Base-by-base conservation (phyloP, 2,888 invertebrate genomes). In the Sinodicranocentrus sp. region DNA sequence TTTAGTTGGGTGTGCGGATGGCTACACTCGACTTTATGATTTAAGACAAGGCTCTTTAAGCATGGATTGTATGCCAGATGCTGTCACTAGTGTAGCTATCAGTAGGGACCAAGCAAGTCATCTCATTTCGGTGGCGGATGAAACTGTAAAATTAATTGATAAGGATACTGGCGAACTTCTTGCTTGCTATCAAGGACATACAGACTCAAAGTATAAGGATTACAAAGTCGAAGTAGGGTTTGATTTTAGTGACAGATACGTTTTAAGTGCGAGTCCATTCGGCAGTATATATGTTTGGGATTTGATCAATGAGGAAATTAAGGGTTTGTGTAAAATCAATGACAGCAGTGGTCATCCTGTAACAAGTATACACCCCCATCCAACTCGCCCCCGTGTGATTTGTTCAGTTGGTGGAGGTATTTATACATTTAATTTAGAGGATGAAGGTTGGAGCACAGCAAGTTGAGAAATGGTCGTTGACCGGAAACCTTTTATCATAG, bases 51-150 rank as follows among this genome's bases (percentile, higher is more conserved):
- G 98, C 0, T 93, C 94, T 90, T 92, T 98, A 90, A 92, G 93
- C 76, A 93, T 94, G 0, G 98, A 99, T 91, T 95, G 94, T 90
- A 92, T 98, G 70, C 97, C 97, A 86, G 95, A 94, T 86, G 92
- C 98, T 1, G 93, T 98, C 0, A 97, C 97, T 0, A 95, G 94
- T 89, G 95, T 95, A 0, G 94, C 93, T 84, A 93, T 98, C 88
- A 98, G 98, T 0, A 94, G 95, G 88, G 99, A 99, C 90, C 96
- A 96, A 0, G 98, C 98, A 89, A 99, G 99, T 90, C 92, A 96
- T 84, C 92, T 99, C 19, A 93, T 94, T 0, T 95, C 97, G 88
- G 95, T 97, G 88, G 93, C 96, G 5, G 97, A 98, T 90, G 95
- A 94, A 88, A 93, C 93, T 0, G 92, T 99, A 0, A 94, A 95